Conservation (phyloP, 2,797 vertebrate species). For the Argya squamiceps region DNA sequence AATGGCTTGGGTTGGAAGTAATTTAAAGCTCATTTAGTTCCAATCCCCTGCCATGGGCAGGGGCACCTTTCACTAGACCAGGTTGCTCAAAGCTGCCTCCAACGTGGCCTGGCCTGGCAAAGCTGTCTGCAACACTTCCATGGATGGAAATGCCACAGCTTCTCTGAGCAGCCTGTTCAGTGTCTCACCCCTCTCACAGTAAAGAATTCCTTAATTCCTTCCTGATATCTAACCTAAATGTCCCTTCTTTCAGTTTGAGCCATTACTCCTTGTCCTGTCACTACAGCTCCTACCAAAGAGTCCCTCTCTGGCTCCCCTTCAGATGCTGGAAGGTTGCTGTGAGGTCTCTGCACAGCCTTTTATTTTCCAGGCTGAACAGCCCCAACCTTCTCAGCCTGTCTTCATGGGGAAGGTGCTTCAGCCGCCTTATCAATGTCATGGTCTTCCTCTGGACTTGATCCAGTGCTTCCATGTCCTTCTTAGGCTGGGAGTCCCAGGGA, state of each 20-base stretch:
- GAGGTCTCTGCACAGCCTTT: neutral
- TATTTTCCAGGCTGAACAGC: neutral
- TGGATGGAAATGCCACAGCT: neutral
- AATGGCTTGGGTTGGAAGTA: neutral
- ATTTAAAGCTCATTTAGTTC: neutral
- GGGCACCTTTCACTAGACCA: neutral
- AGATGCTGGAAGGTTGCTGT: neutral
- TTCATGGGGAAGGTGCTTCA: neutral
- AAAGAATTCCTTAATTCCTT: neutral
- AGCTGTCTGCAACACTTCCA: neutral
- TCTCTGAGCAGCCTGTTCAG: neutral
- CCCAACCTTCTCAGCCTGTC: neutral
- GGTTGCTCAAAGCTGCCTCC: neutral
- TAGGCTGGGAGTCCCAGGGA: neutral
- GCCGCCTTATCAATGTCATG: fast-evolving
- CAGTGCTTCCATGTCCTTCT: neutral
- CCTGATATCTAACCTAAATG: too few relatives aligned
- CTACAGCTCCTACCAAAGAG: neutral
- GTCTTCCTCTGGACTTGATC: neutral
- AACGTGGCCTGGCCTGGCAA: neutral
- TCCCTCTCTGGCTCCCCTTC: neutral
- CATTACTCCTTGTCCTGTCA: neutral
- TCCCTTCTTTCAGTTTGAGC: neutral
- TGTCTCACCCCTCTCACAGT: neutral
- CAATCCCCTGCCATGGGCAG: neutral